Evolutionary conservation across 1,140 invertebrate species (phyloP).

Genomic region (Nebria ingens): DNA sequence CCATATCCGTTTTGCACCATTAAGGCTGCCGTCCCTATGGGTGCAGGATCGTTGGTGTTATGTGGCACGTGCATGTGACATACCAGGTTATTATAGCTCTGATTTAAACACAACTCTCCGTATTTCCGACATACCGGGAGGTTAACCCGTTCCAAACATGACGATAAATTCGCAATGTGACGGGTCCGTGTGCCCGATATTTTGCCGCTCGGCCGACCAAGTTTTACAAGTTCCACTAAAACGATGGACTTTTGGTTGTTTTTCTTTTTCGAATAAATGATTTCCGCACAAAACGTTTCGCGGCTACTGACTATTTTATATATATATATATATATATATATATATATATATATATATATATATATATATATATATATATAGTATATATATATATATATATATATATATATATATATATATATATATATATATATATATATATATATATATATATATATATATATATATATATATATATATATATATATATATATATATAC

Average conservation of each 20-base stretch:
- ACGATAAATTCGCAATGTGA: slow-evolving; percentile 5
- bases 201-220: not conserved
- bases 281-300: not conserved
- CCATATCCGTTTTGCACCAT: too few species aligned
- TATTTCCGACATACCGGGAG: not conserved
- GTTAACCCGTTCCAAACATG: slow-evolving; percentile 3
- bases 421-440: too few species aligned
- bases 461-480: too few species aligned
- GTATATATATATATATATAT: too few species aligned
- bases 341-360: too few species aligned
- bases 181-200: not conserved
- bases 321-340: too few species aligned
- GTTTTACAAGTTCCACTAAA: slow-evolving; percentile 1
- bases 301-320: too few species aligned
- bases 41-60: not conserved
- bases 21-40: not conserved
- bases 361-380: too few species aligned
- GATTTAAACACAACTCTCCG: not conserved
- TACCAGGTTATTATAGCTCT: slow-evolving; percentile 3
- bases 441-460: too few species aligned
- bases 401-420: too few species aligned
- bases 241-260: slow-evolving; percentile 2
- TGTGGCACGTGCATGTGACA: slow-evolving; percentile 1
- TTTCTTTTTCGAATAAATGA: slow-evolving; percentile 3
- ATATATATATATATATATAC: too few species aligned